Percentiles rank a stretch among this genome's conserved stretches.
phyloP scores from a whole-genome alignment of 2,888 invertebrate species.

The Meta bourneti region DNA sequence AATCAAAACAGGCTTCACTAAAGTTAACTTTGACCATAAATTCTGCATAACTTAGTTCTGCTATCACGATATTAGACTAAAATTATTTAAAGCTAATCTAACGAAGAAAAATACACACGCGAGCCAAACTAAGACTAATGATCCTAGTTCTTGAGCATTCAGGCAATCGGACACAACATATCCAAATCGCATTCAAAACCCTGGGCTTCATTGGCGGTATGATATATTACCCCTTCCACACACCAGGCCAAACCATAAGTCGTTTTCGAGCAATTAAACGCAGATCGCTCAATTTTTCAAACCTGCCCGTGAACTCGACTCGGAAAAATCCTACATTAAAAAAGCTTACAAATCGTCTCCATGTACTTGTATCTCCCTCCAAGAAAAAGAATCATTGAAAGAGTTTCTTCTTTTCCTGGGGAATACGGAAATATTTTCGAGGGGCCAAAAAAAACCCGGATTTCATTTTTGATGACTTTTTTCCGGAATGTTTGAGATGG shows the following conservation, averaged over 20 bases:
- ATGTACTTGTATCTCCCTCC: not conserved
- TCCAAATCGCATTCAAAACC: not conserved
- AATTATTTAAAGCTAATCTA: not conserved
- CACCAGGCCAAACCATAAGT: not conserved
- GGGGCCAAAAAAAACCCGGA: not conserved
- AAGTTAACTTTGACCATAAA: no score
- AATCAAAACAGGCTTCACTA: no score
- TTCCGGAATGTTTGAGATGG: conserved; percentile 37
- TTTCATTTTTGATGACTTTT: conserved; percentile 20
- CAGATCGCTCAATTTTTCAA: not conserved
- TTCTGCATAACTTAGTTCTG: no score
- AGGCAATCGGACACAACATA: not conserved
- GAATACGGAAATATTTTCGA: not conserved
- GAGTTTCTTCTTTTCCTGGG: not conserved
- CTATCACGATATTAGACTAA: not conserved
- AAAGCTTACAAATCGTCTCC: not conserved
- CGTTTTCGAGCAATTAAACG: not conserved
- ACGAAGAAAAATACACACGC: not conserved
- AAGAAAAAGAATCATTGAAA: not conserved
- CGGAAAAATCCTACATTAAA: not conserved
- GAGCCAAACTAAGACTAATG: not conserved
- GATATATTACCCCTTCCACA: not conserved
- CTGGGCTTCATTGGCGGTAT: not conserved
- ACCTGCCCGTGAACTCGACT: not conserved
- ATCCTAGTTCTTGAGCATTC: not conserved